These are phyloP conservation scores for Nesoenas mayeri DNA, from an alignment of 2,113 vertebrate species.

Conservation along the genomic window DNA sequence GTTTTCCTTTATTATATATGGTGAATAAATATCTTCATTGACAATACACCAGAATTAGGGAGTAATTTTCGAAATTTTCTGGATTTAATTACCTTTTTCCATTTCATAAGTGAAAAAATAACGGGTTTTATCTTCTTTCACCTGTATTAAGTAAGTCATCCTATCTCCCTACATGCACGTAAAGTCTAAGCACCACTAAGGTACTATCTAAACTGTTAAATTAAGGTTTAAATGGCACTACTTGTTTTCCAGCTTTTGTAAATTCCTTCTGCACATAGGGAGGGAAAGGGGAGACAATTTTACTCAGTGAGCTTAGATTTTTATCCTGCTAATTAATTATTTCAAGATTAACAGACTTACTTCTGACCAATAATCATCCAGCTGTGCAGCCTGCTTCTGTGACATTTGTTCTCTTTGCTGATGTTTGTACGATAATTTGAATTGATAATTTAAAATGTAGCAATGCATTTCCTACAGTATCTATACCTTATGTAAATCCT, in stretches of 20 bases:
- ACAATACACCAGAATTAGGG: background rate
- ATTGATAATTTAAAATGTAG: background rate
- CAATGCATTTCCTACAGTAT: background rate
- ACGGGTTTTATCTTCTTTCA: background rate
- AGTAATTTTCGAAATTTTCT: background rate
- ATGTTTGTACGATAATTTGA: background rate
- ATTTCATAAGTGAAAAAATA: background rate
- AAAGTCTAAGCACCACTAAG: background rate
- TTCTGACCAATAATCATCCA: background rate
- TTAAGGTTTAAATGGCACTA: background rate
- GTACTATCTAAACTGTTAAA: constrained; percentile 8
- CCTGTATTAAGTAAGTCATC: background rate
- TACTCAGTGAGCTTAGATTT: background rate
- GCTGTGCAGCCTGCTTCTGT: background rate
- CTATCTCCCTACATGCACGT: background rate
- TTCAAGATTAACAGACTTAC: constrained; percentile 19
- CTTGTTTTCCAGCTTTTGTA: background rate
- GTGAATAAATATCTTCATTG: background rate
- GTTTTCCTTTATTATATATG: background rate
- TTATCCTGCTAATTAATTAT: constrained; percentile 31
- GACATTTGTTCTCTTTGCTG: background rate
- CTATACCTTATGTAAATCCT: background rate
- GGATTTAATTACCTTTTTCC: background rate
- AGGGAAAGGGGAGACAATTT: background rate
- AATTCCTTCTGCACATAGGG: background rate